Evolutionary conservation across 2,797 vertebrate species (phyloP), one percentile per base, ranked within the genome.

Genomic region (Alfaro cultratus): DNA sequence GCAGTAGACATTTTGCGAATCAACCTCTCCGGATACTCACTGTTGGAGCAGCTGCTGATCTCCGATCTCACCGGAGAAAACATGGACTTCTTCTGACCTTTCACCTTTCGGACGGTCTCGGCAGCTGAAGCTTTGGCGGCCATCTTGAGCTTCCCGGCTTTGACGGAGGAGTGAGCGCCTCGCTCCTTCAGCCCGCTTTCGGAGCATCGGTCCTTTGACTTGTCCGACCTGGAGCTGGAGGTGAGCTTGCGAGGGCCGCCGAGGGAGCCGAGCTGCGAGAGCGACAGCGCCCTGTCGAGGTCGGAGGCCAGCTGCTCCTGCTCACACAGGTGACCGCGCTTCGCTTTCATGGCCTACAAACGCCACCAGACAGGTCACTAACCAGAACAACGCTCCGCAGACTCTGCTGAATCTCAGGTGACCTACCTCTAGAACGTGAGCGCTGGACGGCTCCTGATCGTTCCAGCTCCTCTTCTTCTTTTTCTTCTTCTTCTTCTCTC

Each of bases 1-100:
- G 57, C 2, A 67, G 45, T 34, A 47, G 11, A 23, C 31, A 49
- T 21, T 34, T 21, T 51, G 18, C 36, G 21, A 31, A 10, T 23
- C 26, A 21, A 21, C 41, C 23, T 62, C 43, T 75, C 23, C 46
- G 75, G 9, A 89, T 93, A 98, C 98, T 99, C 97, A 99, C 98
- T 98, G 94, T 98, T 99, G 64, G 97, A 98, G 92, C 97, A 98
- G 96, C 97, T 99, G 98, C 97, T 98, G 94, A 97, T 95, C 97
- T 98, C 98, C 55, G 98, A 98, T 91, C 97, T 95, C 91, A 96
- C 88, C 23, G 97, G 95, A 88, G 97, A 98, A 94, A 97, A 97
- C 90, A 96, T 89, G 79, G 92, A 79, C 94, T 98, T 98, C 95
- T 96, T 95, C 89, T 96, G 97, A 94, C 95, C 96, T 96, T 97